Evolutionary conservation across 2,113 vertebrate species (phyloP).

Genomic region (Polyodon spathula): DNA sequence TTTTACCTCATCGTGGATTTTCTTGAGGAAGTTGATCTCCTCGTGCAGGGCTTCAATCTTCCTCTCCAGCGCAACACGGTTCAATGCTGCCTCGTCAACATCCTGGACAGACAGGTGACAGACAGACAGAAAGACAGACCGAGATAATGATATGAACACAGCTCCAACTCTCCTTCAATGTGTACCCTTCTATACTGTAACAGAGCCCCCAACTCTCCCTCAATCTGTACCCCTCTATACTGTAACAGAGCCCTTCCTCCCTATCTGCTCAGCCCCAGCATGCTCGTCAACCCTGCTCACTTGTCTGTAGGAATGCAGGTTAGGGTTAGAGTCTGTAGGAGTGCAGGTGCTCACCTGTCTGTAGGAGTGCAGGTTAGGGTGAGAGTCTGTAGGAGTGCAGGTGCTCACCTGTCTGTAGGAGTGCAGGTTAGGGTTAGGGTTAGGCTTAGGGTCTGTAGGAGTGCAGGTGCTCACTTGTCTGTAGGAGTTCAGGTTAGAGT

Average conservation of each 20-base stretch:
- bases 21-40: conserved; percentile 79
- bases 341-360: conserved; percentile 62
- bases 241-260: too few relatives aligned
- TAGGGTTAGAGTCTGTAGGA: not conserved
- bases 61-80: conserved; percentile 78
- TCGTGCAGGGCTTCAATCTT: conserved; percentile 77
- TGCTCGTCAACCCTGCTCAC: not conserved
- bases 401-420: too few relatives aligned
- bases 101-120: conserved; percentile 51
- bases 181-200: too few relatives aligned
- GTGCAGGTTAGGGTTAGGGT: too few relatives aligned
- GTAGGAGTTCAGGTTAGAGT: too few relatives aligned
- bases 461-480: too few relatives aligned
- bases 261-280: not conserved
- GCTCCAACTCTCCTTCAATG: not conserved
- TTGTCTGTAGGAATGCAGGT: too few relatives aligned
- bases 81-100: conserved; percentile 75
- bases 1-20: conserved; percentile 79
- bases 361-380: conserved; percentile 58
- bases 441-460: too few relatives aligned
- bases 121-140: not conserved
- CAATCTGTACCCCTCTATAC: too few relatives aligned
- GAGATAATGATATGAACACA: too few relatives aligned
- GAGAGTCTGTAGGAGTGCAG: too few relatives aligned
- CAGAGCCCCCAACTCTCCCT: too few relatives aligned